Evolutionary conservation across 2,888 invertebrate genomes (phyloP).

Genomic region (Clistopyga incitator): DNA sequence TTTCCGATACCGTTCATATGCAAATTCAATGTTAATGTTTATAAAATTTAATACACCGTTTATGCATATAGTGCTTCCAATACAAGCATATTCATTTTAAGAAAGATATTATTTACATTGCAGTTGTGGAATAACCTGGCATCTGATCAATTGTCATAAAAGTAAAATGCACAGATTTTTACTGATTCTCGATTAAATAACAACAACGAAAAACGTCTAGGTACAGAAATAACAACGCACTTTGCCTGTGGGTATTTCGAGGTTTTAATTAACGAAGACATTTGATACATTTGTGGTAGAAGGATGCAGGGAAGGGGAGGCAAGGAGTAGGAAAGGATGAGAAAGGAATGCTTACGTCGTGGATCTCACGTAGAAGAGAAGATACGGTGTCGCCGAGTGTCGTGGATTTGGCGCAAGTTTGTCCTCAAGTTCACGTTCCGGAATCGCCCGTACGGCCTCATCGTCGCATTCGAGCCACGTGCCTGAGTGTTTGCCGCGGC

Average conservation of each 20-base stretch:
- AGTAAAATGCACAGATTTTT: not conserved
- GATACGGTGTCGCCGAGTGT: constrained; percentile 93
- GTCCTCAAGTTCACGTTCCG: constrained; percentile 91
- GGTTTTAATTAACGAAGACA: constrained; percentile 72
- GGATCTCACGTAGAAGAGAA: constrained; percentile 91
- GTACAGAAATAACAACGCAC: constrained; percentile 48
- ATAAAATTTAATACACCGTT: too few species aligned
- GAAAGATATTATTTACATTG: too few species aligned
- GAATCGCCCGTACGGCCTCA: constrained; percentile 92
- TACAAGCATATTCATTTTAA: too few species aligned
- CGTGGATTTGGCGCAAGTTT: constrained; percentile 90
- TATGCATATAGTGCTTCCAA: too few species aligned
- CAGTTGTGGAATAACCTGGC: too few species aligned
- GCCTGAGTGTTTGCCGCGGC: constrained; percentile 81
- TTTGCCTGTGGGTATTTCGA: constrained; percentile 66
- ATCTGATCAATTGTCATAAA: too few species aligned
- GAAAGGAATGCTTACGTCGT: constrained; percentile 75
- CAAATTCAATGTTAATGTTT: too few species aligned
- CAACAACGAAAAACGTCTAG: constrained; percentile 4
- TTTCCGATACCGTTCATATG: too few species aligned
- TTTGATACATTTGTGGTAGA: constrained; percentile 68
- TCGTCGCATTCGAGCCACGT: constrained; percentile 96
- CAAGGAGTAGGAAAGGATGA: constrained; percentile 40
- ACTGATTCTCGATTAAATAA: not conserved
- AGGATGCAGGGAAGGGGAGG: constrained; percentile 34